Conservation (phyloP, 1,140 invertebrate genomes). For the Trachelipus rathkii region DNA sequence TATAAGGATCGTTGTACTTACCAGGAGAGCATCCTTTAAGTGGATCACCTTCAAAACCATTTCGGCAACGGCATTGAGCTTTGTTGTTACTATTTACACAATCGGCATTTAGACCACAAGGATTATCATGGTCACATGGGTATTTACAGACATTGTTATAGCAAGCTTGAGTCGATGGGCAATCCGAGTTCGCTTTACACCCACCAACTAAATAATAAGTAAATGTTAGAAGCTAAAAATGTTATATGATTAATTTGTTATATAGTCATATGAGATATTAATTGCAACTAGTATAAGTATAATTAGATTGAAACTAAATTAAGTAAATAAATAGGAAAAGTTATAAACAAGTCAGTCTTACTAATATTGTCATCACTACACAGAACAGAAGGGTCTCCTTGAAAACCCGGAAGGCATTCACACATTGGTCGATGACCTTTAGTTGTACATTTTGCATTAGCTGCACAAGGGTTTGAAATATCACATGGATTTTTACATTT, state of each 20-base stretch:
- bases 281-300: not conserved
- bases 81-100: conserved; percentile 54
- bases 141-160: conserved; percentile 45
- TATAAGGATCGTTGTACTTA: conserved; percentile 18
- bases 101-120: conserved; percentile 52
- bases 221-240: not conserved
- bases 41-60: conserved; percentile 55
- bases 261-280: not conserved
- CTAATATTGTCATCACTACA: conserved; percentile 52
- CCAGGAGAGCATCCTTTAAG: conserved; percentile 45
- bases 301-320: not conserved
- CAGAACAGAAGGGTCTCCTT: conserved; percentile 65
- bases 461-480: conserved; percentile 47
- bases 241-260: not conserved
- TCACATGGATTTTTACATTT: conserved; percentile 48
- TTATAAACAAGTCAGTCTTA: conserved; percentile 5
- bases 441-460: conserved; percentile 47
- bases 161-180: conserved; percentile 46
- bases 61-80: conserved; percentile 56
- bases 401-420: conserved; percentile 47
- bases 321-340: not conserved
- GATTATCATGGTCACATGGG: conserved; percentile 46
- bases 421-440: conserved; percentile 48
- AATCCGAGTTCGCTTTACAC: conserved; percentile 58
- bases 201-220: conserved; percentile 51